These are phyloP conservation scores for Anastrepha ludens DNA, from an alignment of 1,140 invertebrate genomes.

Conservation along the genomic window DNA sequence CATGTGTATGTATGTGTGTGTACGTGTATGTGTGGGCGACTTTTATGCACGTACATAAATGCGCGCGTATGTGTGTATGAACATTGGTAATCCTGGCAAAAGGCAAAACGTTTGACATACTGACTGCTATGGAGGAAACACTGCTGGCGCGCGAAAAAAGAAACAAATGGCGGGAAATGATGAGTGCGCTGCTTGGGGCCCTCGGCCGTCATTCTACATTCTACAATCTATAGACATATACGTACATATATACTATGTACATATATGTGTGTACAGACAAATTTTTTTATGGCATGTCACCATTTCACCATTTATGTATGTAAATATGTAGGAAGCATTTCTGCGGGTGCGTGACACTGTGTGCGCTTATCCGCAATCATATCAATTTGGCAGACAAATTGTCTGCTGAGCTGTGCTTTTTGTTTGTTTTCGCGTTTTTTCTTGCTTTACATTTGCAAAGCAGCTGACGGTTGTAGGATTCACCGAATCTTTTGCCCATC, in stretches of 20 bases:
- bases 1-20: too few relatives aligned
- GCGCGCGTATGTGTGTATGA: neutral
- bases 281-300: neutral
- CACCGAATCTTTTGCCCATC: neutral
- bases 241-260: neutral
- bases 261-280: neutral
- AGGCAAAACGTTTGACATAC: constrained; percentile 9
- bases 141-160: constrained; percentile 11
- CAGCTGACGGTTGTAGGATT: neutral
- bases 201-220: neutral
- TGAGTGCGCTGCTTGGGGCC: constrained; percentile 1
- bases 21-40: too few relatives aligned
- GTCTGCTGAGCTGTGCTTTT: neutral
- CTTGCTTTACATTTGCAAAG: neutral
- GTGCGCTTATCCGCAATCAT: constrained; percentile 44
- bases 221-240: too few relatives aligned
- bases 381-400: constrained; percentile 52
- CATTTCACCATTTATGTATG: neutral
- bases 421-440: neutral
- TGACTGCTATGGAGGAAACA: neutral
- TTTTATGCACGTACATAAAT: neutral
- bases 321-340: neutral
- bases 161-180: constrained; percentile 3
- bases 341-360: constrained; percentile 3
- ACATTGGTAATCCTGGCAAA: neutral